Base-by-base conservation (phyloP, 2,113 vertebrate species). In the Fulmarus glacialis region DNA sequence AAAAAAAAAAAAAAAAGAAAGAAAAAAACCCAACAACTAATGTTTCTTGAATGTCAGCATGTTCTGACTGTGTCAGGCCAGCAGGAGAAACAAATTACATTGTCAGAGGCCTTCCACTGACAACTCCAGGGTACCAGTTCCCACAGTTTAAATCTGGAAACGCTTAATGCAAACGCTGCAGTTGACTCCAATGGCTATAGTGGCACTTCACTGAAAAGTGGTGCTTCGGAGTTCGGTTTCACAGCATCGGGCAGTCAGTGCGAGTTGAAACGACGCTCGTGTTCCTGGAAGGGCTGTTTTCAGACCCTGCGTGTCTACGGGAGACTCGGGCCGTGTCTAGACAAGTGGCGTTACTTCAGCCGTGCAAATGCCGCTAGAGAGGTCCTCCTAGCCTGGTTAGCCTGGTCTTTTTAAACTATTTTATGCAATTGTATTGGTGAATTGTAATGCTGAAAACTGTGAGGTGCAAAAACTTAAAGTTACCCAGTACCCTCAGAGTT, bases 81-180 rank as follows among this genome's bases (percentile, higher is more conserved):
- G 67, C 63, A 91, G 71, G 82, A 96, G 62, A 96, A 91, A 94
- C 82, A 95, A 86, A 89, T 88, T 70, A 32, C n/a, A 29, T 53
- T 94, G 71, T 96, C 84, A 93, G 82, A 90, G 53, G 53, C 74
- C 53, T 94, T 96, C 93, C 58, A 77, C 78, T 94, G 53, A 82
- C 95, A 88, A 11, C 78, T 94, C 53, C 73, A 82, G 56, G 30
- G 40, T 89, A 52, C 80, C 34, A 7, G 0, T 90, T 94, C 89
- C 87, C 89, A 90, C 91, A 94, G 87, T 80, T 90, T 91, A 89
- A 88, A 91, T 90, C 87, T 93, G 94, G 92, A 93, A 96, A 73
- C 42, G 42, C 86, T 82, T 80, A 90, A 80, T 60, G 62, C 60
- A 79, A 82, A 53, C 56, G 12, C 66, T 68, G 48, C n/a, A 27